Base-by-base conservation (phyloP, 2,797 vertebrate genomes). In the Capromys pilorides region DNA sequence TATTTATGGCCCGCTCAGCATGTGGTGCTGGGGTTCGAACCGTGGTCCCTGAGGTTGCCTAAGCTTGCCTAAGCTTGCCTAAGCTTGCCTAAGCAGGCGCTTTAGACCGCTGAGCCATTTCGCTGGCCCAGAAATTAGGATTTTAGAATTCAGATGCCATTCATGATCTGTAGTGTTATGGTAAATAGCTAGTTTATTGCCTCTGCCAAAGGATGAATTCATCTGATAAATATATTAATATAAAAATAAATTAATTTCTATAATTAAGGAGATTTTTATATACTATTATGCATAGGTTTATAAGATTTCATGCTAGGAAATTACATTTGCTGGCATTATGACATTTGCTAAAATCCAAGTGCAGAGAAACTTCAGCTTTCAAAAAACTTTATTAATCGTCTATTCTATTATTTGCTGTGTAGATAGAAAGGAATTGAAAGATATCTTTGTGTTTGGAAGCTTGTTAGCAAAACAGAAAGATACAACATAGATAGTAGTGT, bases 111-210 rank as follows among this genome's bases (percentile, higher is more conserved):
- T n/a, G n/a, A n/a, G n/a, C n/a, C n/a, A n/a, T n/a, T n/a, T n/a
- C n/a, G n/a, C n/a, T n/a, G n/a, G n/a, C n/a, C n/a, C n/a, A 21
- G 62, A 95, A 93, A 96, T 19, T 80, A 64, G n/a, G 59, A 26
- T 61, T 95, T 90, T 79, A 41, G 54, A 95, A 41, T 88, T 49
- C 45, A 91, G 31, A 66, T 88, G 21, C 21, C 36, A 24, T 61
- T 80, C 19, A 36, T 83, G 36, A 41, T 66, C 28, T 21, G 0
- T 51, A 77, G n/a, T 41, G 13, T 45, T 67, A 12, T 39, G 22
- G 14, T 80, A 16, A 14, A 61, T 73, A 85, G 1, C 73, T 39
- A 51, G 4, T 41, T 67, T 89, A 1, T 67, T 79, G 61, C 61
- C 10, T 94, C 45, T 45, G 33, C 64, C 80, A 91, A 67, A 61